Conservation (phyloP, 2,113 vertebrate species). For the Ceuthmochares aereus region DNA sequence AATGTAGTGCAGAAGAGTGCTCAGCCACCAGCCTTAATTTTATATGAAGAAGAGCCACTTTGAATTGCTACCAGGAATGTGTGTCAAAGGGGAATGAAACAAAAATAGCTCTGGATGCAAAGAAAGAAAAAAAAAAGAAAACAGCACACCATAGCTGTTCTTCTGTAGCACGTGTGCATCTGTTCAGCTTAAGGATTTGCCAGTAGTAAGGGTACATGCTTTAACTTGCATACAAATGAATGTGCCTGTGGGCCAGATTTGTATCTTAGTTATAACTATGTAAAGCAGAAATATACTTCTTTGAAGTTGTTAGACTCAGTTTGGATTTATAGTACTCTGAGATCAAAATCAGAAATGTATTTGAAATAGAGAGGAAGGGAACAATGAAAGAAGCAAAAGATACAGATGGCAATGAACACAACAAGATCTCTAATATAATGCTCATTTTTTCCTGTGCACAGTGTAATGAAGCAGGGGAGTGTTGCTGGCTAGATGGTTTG, state of each 20-base stretch:
- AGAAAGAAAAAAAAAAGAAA: background rate
- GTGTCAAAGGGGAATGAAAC: constrained; percentile 55
- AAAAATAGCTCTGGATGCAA: constrained; percentile 2
- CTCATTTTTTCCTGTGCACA: background rate
- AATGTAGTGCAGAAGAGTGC: background rate
- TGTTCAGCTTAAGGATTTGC: constrained; percentile 27
- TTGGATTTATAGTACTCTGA: constrained; percentile 12
- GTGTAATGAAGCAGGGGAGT: background rate
- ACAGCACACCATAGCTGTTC: background rate
- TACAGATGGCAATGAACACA: background rate
- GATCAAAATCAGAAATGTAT: constrained; percentile 1
- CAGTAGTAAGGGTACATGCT: background rate
- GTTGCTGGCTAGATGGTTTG: background rate
- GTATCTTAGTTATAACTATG: constrained; percentile 48
- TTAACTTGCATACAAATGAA: constrained; percentile 49
- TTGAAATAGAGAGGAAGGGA: constrained; percentile 28
- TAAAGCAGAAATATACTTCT: constrained; percentile 53
- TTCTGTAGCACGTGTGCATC: background rate
- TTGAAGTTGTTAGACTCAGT: constrained; percentile 19
- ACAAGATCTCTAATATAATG: background rate
- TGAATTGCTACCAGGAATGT: constrained; percentile 58
- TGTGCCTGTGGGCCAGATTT: constrained; percentile 37
- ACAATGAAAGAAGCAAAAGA: constrained; percentile 32
- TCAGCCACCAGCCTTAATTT: background rate
- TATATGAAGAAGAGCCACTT: background rate